Base-by-base conservation (phyloP, 2,113 vertebrate genomes). In the Centropristis striata region DNA sequence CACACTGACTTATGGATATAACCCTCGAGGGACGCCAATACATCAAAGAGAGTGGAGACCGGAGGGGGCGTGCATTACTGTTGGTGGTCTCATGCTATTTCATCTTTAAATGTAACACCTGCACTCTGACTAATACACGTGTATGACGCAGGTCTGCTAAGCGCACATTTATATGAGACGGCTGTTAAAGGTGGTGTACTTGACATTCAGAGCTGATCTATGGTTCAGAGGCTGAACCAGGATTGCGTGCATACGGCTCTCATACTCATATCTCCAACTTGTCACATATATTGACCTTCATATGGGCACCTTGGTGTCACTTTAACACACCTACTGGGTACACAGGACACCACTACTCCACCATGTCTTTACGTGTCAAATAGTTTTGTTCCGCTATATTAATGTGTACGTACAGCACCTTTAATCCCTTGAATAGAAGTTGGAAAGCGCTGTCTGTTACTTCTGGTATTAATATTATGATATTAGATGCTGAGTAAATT, bases 1-100 rank as follows among this genome's bases (percentile, higher is more conserved):
- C 46, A 51, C 8, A 25, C 27, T 80, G 80, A 92, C 66, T 88
- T 83, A 89, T 86, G 74, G 84, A 80, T 47, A 76, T 51, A 68
- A 84, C 70, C 77, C 81, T 86, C 64, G 5, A 49, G 76, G 78
- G 85, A 82, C 39, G 63, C 42, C 15, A 87, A 91, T 67, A 72
- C 27, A 88, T 92, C 81, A 90, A 65, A 75, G 23, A 59, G 76
- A 88, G 80, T 73, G 65, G 41, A 21, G 27, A 70, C 44, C 2
- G 21, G 50, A 49, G 61, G 53, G 53, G 27, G 37, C 8, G 20
- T 32, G 41, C 39, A 77, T 59, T 65, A 50, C 37, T 32, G 61
- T 28, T 68, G 78, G 60, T 80, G 78, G 73, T 74, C 64, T 74
- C 64, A 81, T 61, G 53, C n/a, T 4, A 47, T 86, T 89, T 77